These are phyloP conservation scores for Megaceryle torquata DNA, from an alignment of 2,113 vertebrate species.

Conservation along the genomic window DNA sequence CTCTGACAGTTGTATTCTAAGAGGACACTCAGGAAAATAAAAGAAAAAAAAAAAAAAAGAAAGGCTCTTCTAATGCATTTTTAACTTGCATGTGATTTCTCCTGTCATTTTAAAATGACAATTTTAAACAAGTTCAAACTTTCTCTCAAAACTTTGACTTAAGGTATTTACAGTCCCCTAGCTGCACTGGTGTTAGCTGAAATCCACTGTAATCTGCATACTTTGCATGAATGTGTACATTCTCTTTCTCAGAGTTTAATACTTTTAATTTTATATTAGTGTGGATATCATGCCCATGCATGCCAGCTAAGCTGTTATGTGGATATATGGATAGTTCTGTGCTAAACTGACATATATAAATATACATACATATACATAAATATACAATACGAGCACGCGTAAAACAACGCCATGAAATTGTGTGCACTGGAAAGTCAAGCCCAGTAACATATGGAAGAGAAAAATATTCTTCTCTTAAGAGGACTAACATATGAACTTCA, in stretches of 20 bases:
- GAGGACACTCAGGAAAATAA: background rate
- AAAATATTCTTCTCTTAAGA: background rate
- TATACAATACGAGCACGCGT: background rate
- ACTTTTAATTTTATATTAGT: background rate
- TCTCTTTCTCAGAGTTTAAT: background rate
- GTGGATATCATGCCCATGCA: background rate
- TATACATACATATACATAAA: too few species aligned
- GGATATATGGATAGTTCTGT: background rate
- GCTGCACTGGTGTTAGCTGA: background rate
- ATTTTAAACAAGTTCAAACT: background rate
- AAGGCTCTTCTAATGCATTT: background rate
- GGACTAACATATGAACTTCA: background rate
- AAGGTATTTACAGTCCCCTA: background rate
- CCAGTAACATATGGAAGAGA: background rate
- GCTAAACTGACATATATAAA: background rate
- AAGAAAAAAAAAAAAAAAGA: background rate
- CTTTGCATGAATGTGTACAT: rapidly evolving
- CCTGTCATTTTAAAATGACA: background rate
- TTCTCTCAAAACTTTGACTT: background rate
- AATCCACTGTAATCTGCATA: background rate
- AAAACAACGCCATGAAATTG: background rate
- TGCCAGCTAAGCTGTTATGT: background rate
- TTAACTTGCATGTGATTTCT: background rate
- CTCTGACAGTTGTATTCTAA: background rate
- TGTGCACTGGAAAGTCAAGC: background rate